phyloP scores from a whole-genome alignment of 2,113 vertebrate species.

The Pseudorasbora parva region DNA sequence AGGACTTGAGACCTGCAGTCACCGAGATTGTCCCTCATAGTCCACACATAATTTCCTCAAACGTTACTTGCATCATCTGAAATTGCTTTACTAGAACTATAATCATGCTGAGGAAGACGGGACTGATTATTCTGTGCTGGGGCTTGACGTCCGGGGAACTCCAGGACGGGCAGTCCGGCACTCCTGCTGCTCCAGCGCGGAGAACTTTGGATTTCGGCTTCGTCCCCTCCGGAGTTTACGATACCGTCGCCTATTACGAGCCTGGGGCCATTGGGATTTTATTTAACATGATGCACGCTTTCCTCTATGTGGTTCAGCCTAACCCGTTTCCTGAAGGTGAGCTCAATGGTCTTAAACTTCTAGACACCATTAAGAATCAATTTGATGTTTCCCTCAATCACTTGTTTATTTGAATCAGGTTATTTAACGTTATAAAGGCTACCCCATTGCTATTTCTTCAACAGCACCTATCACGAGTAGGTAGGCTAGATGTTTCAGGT shows the following conservation, averaged over 20 bases:
- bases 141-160: constrained; percentile 71
- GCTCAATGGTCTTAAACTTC: constrained; percentile 51
- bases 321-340: constrained; percentile 90
- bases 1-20: constrained; percentile 64
- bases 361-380: background rate
- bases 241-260: constrained; percentile 83
- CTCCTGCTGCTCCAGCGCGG: constrained; percentile 59
- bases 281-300: constrained; percentile 84
- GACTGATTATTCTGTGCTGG: constrained; percentile 72
- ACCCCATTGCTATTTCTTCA: background rate
- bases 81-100: constrained; percentile 49
- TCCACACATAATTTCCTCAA: background rate
- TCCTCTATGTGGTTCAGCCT: constrained; percentile 88
- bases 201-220: constrained; percentile 83
- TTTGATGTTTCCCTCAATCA: background rate
- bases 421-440: background rate
- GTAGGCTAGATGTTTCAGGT: background rate
- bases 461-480: background rate
- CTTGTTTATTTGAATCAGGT: background rate
- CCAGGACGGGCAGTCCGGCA: constrained; percentile 65
- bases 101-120: constrained; percentile 73
- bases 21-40: background rate
- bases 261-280: constrained; percentile 85
- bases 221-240: constrained; percentile 83
- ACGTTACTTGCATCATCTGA: constrained; percentile 1